Evolutionary conservation across 2,113 vertebrate species (phyloP).

Genomic region (Cebidichthys violaceus): DNA sequence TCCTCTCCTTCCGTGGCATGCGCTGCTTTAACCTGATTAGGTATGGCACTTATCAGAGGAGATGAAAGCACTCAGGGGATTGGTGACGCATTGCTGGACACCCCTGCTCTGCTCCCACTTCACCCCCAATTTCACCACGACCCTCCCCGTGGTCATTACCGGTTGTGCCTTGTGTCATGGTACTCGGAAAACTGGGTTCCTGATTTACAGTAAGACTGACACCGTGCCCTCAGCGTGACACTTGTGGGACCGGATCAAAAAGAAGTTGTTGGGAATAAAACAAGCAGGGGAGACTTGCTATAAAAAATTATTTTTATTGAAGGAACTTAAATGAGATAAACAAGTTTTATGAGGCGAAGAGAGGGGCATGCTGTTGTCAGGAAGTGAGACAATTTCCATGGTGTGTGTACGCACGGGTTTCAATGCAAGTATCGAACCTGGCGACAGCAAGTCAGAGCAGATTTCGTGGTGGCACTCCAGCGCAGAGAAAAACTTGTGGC

Average conservation of each 20-base stretch:
- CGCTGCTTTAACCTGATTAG: constrained; percentile 87
- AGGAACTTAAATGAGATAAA: constrained; percentile 69
- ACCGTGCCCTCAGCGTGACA: constrained; percentile 22
- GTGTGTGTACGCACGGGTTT: constrained; percentile 2
- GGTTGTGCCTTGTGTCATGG: constrained; percentile 38
- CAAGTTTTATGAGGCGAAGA: constrained; percentile 68
- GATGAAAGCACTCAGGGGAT: constrained; percentile 82
- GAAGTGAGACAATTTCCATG: constrained; percentile 49
- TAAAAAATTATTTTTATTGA: constrained; percentile 59
- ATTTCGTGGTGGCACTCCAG: constrained; percentile 36
- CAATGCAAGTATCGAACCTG: constrained; percentile 31
- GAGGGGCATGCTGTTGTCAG: constrained; percentile 40
- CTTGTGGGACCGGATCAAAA: constrained; percentile 57
- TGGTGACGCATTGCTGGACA: constrained; percentile 77
- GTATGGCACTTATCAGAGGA: constrained; percentile 85
- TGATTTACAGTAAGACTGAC: constrained; percentile 72
- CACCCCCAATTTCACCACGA: constrained; percentile 51
- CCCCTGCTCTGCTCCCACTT: constrained; percentile 60
- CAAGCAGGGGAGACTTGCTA: constrained; percentile 46
- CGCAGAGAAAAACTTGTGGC: constrained; percentile 46
- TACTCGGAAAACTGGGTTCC: constrained; percentile 22
- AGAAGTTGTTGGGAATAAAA: constrained; percentile 46
- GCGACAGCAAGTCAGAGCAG: constrained; percentile 44
- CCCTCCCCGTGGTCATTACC: constrained; percentile 57
- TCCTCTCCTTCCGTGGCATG: constrained; percentile 82